A percentile compares a stretch with the other conserved stretches of the same genome.
phyloP scores from a whole-genome alignment of 2,113 vertebrate species.

The Bubo blakistoni region DNA sequence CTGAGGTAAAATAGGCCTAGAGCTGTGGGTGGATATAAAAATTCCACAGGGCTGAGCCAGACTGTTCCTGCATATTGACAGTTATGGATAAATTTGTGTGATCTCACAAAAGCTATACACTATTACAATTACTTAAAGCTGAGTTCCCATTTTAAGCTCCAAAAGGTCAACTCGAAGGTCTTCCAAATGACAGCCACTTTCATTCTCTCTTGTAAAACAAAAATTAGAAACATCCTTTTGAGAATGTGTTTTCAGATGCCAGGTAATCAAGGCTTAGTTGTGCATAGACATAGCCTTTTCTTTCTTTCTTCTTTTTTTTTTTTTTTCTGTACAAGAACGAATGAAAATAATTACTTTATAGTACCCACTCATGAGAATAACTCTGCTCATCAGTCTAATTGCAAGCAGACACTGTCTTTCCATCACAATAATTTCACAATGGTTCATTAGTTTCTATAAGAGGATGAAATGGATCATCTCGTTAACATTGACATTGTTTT shows the following conservation, averaged over 20 bases:
- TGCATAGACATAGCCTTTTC: not conserved
- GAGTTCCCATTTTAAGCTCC: not conserved
- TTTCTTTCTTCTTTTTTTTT: not conserved
- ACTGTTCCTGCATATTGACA: not conserved
- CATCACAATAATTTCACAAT: slow-evolving; percentile 60
- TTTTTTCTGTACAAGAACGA: not conserved
- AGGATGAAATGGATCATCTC: slow-evolving; percentile 47
- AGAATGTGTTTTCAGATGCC: slow-evolving; percentile 58
- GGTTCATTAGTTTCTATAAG: slow-evolving; percentile 62
- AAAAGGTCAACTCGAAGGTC: not conserved
- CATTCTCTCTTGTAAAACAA: slow-evolving; percentile 28
- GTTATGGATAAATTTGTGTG: not conserved
- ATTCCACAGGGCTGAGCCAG: not conserved
- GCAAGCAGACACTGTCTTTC: slow-evolving; percentile 56
- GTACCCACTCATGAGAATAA: slow-evolving; percentile 52
- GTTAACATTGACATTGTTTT: slow-evolving; percentile 35
- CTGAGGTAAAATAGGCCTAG: not conserved
- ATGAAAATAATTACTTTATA: slow-evolving; percentile 71
- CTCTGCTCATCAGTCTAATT: slow-evolving; percentile 67
- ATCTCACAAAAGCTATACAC: not conserved
- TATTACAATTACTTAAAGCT: not conserved
- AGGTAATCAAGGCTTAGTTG: slow-evolving; percentile 63
- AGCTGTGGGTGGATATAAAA: not conserved
- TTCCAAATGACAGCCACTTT: slow-evolving; percentile 2
- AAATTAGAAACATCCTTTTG: slow-evolving; percentile 38